phyloP scores from a whole-genome alignment of 2,113 vertebrate genomes.

The Pantherophis guttatus region DNA sequence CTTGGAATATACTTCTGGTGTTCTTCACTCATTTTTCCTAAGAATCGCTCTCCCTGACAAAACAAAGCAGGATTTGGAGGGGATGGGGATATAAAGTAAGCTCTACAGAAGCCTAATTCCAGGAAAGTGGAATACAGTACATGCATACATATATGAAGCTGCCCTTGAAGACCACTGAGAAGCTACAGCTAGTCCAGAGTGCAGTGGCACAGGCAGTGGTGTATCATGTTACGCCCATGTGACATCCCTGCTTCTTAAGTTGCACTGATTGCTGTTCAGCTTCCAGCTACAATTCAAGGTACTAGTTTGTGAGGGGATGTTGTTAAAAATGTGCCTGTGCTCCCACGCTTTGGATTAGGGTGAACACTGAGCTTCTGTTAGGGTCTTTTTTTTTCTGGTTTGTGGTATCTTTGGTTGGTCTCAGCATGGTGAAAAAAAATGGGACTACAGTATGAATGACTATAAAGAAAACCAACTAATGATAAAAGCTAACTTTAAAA shows the following conservation, averaged over 20 bases:
- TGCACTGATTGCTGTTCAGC: neutral
- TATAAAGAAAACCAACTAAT: neutral
- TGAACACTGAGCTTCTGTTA: neutral
- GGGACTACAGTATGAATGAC: neutral
- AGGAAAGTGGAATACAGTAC: neutral
- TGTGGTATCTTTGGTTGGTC: neutral
- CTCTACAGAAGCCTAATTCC: neutral
- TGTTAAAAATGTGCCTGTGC: neutral
- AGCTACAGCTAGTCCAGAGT: neutral
- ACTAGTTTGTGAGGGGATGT: too few species aligned
- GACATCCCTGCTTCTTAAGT: neutral
- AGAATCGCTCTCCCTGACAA: neutral
- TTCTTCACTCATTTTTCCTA: neutral
- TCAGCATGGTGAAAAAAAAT: neutral
- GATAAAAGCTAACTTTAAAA: neutral
- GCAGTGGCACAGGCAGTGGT: neutral
- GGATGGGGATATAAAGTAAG: neutral
- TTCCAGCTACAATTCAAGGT: neutral
- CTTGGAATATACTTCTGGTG: neutral
- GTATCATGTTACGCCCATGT: neutral
- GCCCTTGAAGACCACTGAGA: neutral
- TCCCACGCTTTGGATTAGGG: neutral
- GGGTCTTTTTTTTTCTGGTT: neutral
- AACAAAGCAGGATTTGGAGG: neutral
- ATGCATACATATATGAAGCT: neutral